These are phyloP conservation scores for Heliothis virescens DNA, from an alignment of 1,140 invertebrate species.

Conservation along the genomic window DNA sequence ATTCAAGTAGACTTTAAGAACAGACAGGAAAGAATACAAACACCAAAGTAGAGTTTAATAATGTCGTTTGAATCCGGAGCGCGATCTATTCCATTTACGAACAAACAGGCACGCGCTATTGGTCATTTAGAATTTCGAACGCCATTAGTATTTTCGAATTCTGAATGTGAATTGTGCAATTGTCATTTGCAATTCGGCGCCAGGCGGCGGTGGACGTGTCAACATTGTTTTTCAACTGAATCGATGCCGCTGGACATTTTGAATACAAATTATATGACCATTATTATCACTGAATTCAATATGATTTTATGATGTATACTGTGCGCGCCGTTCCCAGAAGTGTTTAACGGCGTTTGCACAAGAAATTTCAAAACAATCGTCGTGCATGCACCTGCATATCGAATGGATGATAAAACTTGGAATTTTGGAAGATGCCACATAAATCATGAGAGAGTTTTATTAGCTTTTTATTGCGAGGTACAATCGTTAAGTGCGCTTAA, in stretches of 20 bases:
- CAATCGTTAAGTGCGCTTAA: slow-evolving; percentile 49
- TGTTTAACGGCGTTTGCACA: slow-evolving; percentile 77
- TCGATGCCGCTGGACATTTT: slow-evolving; percentile 64
- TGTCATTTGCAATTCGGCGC: slow-evolving; percentile 80
- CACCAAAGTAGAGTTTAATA: slow-evolving; percentile 47
- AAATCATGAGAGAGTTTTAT: slow-evolving; percentile 56
- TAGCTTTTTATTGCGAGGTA: slow-evolving; percentile 50
- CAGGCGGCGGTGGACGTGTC: slow-evolving; percentile 75
- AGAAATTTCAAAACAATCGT: slow-evolving; percentile 77
- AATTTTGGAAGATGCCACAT: slow-evolving; percentile 52
- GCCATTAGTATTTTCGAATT: slow-evolving; percentile 77
- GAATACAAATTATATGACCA: slow-evolving; percentile 76
- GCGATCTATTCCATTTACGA: slow-evolving; percentile 66
- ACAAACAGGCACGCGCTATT: slow-evolving; percentile 69
- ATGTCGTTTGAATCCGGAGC: slow-evolving; percentile 64
- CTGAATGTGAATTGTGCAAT: slow-evolving; percentile 72
- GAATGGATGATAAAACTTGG: slow-evolving; percentile 55
- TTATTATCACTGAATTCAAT: slow-evolving; percentile 64
- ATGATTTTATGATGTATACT: slow-evolving; percentile 64
- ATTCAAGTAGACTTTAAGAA: slow-evolving; percentile 30
- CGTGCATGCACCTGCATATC: slow-evolving; percentile 75
- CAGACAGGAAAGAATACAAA: slow-evolving; percentile 40
- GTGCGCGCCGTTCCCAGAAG: slow-evolving; percentile 67
- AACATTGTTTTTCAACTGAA: slow-evolving; percentile 70
- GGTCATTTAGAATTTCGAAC: slow-evolving; percentile 74